Evolutionary conservation across 1,140 invertebrate species (phyloP).

Genomic region (Heliconius nattereri): DNA sequence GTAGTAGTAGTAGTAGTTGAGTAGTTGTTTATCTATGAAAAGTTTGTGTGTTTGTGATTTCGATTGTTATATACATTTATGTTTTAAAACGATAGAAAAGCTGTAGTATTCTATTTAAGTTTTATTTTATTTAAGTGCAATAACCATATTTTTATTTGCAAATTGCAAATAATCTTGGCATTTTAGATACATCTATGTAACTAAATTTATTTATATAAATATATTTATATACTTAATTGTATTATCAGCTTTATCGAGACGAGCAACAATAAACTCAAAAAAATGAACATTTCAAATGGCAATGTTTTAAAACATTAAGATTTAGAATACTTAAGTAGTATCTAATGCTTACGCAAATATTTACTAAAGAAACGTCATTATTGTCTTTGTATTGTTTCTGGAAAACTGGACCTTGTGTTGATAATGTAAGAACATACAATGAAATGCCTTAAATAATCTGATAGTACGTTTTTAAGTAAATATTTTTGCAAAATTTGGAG

Average conservation of each 20-base stretch:
- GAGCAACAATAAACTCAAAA: conserved; percentile 21
- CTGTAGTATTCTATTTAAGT: too few relatives aligned
- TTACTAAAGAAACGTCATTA: conserved; percentile 16
- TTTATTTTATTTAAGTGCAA: not conserved
- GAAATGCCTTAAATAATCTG: conserved; percentile 7
- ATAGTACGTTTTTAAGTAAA: conserved; percentile 38
- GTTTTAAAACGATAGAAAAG: too few relatives aligned
- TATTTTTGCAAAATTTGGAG: conserved; percentile 51
- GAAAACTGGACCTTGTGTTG: conserved; percentile 10
- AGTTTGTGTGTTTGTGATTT: too few relatives aligned
- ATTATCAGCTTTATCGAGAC: not conserved
- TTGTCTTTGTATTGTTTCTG: conserved; percentile 7
- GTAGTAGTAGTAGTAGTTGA: not conserved
- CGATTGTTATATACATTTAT: too few relatives aligned
- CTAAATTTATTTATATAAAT: not conserved
- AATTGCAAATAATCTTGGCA: not conserved
- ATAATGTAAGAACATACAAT: conserved; percentile 12
- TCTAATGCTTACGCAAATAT: conserved; percentile 21
- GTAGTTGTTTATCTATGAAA: too few relatives aligned
- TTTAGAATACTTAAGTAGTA: conserved; percentile 40
- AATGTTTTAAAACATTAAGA: conserved; percentile 31
- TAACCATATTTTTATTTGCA: not conserved
- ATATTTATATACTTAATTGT: not conserved
- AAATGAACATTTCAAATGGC: conserved; percentile 32
- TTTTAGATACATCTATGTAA: not conserved